phyloP scores from a whole-genome alignment of 30 jellyfish, hydroid and myxozoan genomes.

The Aurelia aurita complex sp. Pacific region DNA sequence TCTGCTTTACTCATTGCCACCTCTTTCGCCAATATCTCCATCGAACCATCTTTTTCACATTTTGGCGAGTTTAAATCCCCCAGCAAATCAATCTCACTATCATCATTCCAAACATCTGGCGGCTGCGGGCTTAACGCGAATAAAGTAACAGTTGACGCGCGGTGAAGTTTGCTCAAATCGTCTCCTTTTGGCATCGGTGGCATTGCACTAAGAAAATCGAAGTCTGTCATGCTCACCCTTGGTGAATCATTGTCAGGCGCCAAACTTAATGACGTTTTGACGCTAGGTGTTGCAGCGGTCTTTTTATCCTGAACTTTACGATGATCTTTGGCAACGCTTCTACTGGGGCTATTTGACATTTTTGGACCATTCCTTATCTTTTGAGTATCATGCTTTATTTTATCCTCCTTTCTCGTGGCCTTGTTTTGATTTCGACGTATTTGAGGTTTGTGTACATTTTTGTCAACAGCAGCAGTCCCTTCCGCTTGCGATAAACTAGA shows the following conservation, averaged over 20 bases:
- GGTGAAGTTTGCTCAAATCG: constrained; percentile 70
- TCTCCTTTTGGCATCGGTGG: constrained; percentile 93
- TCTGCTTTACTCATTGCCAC: neutral
- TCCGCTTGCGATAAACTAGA: constrained; percentile 62
- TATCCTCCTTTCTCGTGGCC: neutral
- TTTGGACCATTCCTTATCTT: neutral
- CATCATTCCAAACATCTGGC: constrained; percentile 87
- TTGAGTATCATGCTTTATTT: neutral
- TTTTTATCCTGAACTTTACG: neutral
- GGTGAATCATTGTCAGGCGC: constrained; percentile 37
- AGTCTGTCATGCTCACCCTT: constrained; percentile 60
- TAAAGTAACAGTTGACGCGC: constrained; percentile 84
- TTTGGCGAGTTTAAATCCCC: neutral
- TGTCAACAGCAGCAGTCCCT: neutral
- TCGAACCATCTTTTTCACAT: neutral
- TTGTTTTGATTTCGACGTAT: neutral
- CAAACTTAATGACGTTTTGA: neutral
- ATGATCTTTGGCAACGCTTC: neutral
- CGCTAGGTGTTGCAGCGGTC: neutral
- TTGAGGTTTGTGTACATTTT: neutral
- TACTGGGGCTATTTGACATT: neutral
- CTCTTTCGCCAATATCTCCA: too few relatives aligned
- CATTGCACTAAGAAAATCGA: constrained; percentile 81
- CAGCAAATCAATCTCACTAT: constrained; percentile 62
- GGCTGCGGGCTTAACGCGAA: constrained; percentile 84